Evolutionary conservation across 1,140 invertebrate species (phyloP), one percentile per base, ranked within the genome.

Genomic region (Steinernema khuongi): DNA sequence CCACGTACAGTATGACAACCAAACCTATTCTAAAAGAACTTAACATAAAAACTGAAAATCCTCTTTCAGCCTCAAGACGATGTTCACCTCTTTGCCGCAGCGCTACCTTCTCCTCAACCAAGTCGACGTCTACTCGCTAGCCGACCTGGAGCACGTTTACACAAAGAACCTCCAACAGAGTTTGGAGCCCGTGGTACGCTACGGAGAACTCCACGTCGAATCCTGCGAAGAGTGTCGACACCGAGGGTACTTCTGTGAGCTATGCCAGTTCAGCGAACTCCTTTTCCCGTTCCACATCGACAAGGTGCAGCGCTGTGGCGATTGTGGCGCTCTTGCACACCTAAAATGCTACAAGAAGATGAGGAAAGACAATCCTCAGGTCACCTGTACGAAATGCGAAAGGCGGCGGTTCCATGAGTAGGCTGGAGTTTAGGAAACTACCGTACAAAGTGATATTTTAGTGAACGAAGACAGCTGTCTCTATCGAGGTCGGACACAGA

Each of bases 291-390:
- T 60, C 50, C 26, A 60, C 50, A 7, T 60, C 7, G 50, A 60
- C 7, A 60, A 22, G 26, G 50, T 60, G 26, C 14, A 60, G 26
- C 50, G 50, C 14, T 60, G 50, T 22, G 50, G 14, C 14, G 50
- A 60, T 11, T 60, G 50, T 22, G 50, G 50, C 14, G 7, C 50
- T 14, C 50, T 60, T 4, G 19, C 50, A 26, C 50, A 60, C 19
- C 7, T 60, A 22, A 60, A 60, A 22, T 60, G 50, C 50, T 60
- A 60, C 50, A 60, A 60, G 50, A 60, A 60, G 50, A 60, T 60
- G 50, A 60, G 19, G 50, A 60, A 60, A 60, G 19, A 60, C 4
- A 60, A 14, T 7, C 50, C 50, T 60, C 50, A 60, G 19, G 22
- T 60, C 19, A 60, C 7, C 11, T 60, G 50, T 60, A 60, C 50